Evolutionary conservation across 92 coral and sea anemone genomes (phyloP).

Genomic region (Actinernus sp.): DNA sequence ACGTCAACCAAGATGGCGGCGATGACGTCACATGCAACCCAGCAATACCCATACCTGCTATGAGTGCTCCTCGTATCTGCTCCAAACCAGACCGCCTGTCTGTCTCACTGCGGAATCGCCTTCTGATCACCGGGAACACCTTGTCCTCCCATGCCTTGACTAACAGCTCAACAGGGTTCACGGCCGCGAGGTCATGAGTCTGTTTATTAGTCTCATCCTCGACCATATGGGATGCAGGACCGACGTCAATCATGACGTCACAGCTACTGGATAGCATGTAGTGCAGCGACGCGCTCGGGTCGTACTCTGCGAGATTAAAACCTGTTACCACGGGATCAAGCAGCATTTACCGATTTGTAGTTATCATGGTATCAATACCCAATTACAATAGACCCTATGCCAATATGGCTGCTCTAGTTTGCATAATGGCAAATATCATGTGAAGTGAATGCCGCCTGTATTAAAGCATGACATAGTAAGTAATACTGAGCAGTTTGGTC

Average conservation of each 20-base stretch:
- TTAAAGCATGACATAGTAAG: no score
- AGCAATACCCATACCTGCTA: conserved; percentile 92
- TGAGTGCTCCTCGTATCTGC: conserved; percentile 94
- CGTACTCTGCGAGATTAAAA: conserved; percentile 83
- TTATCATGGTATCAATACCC: no score
- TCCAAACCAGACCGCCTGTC: conserved; percentile 97
- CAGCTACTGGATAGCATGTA: conserved; percentile 94
- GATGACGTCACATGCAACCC: no score
- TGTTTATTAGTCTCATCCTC: conserved; percentile 60
- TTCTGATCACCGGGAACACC: conserved; percentile 94
- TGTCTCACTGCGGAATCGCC: conserved; percentile 89
- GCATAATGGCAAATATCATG: no score
- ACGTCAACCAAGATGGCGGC: no score
- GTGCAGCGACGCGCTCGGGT: conserved; percentile 67
- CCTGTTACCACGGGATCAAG: no score
- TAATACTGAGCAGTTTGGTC: no score
- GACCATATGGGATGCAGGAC: conserved; percentile 73
- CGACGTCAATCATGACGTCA: conserved; percentile 86
- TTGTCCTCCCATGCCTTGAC: conserved; percentile 99
- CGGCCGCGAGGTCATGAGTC: conserved; percentile 43
- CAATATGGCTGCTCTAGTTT: no score
- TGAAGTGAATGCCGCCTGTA: no score
- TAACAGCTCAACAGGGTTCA: conserved; percentile 81
- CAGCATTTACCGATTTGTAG: no score
- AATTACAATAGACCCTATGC: no score